These are phyloP conservation scores for Olivierus martensii DNA, from an alignment of 1,140 invertebrate species.

Conservation along the genomic window DNA sequence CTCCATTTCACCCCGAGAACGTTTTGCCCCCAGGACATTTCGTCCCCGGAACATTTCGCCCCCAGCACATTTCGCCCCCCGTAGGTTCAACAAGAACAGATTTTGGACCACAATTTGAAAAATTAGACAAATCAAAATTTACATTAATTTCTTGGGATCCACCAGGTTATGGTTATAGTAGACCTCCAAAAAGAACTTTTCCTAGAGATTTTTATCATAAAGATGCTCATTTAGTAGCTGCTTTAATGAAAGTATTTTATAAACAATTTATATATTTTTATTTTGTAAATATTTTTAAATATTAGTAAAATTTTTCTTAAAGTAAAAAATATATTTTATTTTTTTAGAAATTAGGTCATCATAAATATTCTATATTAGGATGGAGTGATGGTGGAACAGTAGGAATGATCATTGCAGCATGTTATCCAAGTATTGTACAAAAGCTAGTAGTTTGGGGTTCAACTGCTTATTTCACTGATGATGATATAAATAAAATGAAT, in stretches of 20 bases:
- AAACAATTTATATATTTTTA: too few species aligned
- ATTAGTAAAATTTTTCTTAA: too few species aligned
- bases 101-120: constrained; percentile 61
- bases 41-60: too few species aligned
- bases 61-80: too few species aligned
- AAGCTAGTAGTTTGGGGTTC: constrained; percentile 64
- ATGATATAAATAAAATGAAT: not conserved
- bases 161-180: constrained; percentile 70
- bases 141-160: constrained; percentile 69
- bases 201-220: constrained; percentile 50
- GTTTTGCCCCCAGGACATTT: too few species aligned
- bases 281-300: too few species aligned
- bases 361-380: constrained; percentile 61
- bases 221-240: constrained; percentile 53
- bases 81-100: constrained; percentile 60
- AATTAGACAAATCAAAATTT: constrained; percentile 49
- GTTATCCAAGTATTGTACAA: constrained; percentile 45
- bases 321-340: constrained; percentile 2
- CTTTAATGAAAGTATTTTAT: constrained; percentile 51
- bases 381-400: constrained; percentile 83
- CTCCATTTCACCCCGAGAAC: too few species aligned
- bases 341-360: constrained; percentile 42
- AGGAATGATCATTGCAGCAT: constrained; percentile 54
- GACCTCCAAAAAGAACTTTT: constrained; percentile 58
- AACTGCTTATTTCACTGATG: constrained; percentile 47